These are phyloP conservation scores for Orthosia cruda DNA, from an alignment of 2,888 invertebrate species.

Conservation along the genomic window DNA sequence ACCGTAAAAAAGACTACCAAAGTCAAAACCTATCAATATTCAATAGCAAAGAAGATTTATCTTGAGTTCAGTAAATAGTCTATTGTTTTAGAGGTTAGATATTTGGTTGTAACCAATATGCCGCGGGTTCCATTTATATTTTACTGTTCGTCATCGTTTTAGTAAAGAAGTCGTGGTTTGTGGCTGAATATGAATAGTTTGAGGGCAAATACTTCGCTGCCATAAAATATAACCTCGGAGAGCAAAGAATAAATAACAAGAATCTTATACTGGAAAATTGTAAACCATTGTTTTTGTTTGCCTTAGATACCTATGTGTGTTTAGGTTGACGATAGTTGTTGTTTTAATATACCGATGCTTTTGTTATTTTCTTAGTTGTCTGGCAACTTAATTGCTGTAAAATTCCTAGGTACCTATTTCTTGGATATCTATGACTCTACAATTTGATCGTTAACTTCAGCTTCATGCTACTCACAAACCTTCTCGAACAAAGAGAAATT, in stretches of 20 bases:
- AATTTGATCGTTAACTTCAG: not conserved
- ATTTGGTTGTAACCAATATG: conserved; percentile 76
- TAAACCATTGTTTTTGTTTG: conserved; percentile 73
- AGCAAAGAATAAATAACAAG: conserved; percentile 74
- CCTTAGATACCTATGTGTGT: conserved; percentile 1
- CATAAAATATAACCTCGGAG: conserved; percentile 60
- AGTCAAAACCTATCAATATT: conserved; percentile 57
- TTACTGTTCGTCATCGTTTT: conserved; percentile 78
- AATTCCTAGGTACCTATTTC: not conserved
- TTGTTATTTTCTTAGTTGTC: no score
- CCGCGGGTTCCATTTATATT: conserved; percentile 79
- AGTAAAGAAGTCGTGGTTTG: conserved; percentile 77
- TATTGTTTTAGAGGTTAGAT: conserved; percentile 77
- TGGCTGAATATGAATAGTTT: conserved; percentile 75
- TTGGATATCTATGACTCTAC: not conserved
- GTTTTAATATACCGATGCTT: not conserved
- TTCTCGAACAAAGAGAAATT: no score
- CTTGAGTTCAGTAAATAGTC: conserved; percentile 70
- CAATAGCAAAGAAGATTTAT: conserved; percentile 53
- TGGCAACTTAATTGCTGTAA: not conserved
- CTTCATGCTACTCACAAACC: not conserved
- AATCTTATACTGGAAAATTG: conserved; percentile 66
- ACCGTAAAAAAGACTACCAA: not conserved
- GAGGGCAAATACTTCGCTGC: conserved; percentile 69
- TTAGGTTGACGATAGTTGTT: not conserved